Evolutionary conservation across 2,113 vertebrate species (phyloP), one percentile per base, ranked within the genome.

Genomic region (Propithecus coquereli): DNA sequence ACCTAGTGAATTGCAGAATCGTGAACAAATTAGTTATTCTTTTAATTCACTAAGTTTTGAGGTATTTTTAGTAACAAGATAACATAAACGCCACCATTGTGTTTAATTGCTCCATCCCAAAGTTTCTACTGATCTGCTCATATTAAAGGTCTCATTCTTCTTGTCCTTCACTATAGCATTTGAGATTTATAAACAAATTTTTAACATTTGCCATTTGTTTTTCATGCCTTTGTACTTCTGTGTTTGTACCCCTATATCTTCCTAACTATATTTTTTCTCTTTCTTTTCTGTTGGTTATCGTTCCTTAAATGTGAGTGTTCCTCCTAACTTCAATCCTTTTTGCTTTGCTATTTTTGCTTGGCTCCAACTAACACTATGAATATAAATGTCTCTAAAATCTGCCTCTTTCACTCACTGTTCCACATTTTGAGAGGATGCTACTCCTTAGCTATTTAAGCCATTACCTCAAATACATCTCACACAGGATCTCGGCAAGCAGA

Each of bases 381-480:
- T 45, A 76, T 18, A 71, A 45, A 32, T 80, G 25, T 85, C 22
- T 70, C 54, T 92, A 54, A 91, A 61, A 47, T 86, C 80, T 17
- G n/a, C 54, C 87, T 80, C 37, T 71, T 86, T 71, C 34, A 50
- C 40, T 95, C 54, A 27, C 10, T 34, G 14, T 43, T 93, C 12
- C 59, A 30, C 61, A 84, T 45, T 92, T 40, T 84, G 50, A 79
- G 10, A 93, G 22, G 17, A 94, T 43, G 61, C 77, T 66, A 68
- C 43, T 52, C 37, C 37, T 87, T 43, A 80, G 16, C 25, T 70
- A 83, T 10, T 87, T 65, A 76, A 76, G 16, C 12, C 37, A 84
- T 74, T 73, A 87, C 16, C 52, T 94, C 81, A 77, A 94, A 90
- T 59, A 86, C n/a, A 83, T 59, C 81, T 90, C 57, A 90, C 22